Evolutionary conservation across 2,113 vertebrate genomes (phyloP).

Genomic region (Jacana jacana): DNA sequence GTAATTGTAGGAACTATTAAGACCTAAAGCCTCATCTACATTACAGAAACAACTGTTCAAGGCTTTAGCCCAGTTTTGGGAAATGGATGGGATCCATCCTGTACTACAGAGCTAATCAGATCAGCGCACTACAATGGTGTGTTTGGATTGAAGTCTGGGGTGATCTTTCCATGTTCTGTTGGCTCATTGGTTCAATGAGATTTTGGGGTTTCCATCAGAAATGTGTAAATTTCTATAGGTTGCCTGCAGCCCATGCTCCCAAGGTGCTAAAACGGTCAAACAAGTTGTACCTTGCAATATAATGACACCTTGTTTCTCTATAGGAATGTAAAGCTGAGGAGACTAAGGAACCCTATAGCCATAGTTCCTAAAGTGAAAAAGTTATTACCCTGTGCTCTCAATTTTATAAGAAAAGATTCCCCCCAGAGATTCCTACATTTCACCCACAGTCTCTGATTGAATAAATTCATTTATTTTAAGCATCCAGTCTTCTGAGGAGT

Average conservation of each 20-base stretch:
- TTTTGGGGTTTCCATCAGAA: neutral
- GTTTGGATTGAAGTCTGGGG: neutral
- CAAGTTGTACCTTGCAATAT: neutral
- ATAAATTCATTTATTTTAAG: neutral
- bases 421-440: neutral
- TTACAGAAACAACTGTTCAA: slow-evolving; percentile 59
- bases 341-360: neutral
- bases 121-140: neutral
- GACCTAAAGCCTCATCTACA: slow-evolving; percentile 57
- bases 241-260: neutral
- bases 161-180: neutral
- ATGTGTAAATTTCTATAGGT: neutral
- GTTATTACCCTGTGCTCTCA: neutral
- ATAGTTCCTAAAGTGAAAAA: neutral
- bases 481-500: neutral
- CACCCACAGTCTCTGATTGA: neutral
- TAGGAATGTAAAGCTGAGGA: neutral
- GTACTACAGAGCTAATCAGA: neutral
- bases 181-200: neutral
- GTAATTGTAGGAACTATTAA: slow-evolving; percentile 33
- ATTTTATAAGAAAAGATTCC: neutral
- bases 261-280: neutral
- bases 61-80: slow-evolving; percentile 46
- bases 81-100: slow-evolving; percentile 10
- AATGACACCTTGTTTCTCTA: neutral